Base-by-base conservation (phyloP, 2,888 invertebrate genomes). In the Pollenia labialis region DNA sequence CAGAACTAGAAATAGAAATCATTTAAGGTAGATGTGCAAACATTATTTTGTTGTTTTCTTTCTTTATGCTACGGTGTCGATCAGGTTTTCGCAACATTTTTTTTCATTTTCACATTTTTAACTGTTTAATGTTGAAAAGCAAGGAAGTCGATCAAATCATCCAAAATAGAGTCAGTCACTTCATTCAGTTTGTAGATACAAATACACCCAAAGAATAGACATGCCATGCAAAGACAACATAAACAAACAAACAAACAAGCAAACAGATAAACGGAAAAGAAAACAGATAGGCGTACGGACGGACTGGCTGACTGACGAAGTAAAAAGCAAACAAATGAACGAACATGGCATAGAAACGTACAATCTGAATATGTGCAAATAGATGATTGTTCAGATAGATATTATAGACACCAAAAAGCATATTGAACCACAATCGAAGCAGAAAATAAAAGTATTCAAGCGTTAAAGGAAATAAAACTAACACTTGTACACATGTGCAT, bases 341-440 rank as follows among this genome's bases (percentile, higher is more conserved):
- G 60, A 68, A 42, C 12, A 11, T 48, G 14, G 14, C 40, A 71
- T 40, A 62, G 23, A 3, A 69, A 23, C 52, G 6, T 54, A 52
- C 40, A 14, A 46, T 71, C 18, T 54, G 11, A 42, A 32, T 32
- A 32, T 32, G 10, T 11, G 14, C 32, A 44, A 32, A 40, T 40
- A 58, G 1, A 18, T 58, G 60, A 64, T 32, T 58, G 42, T 62
- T 12, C 52, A 50, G 58, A 32, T 69, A 64, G 23, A 50, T 71
- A 64, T 50, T 44, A 72, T 64, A 76, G 71, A 76, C 81, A 81
- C 75, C 75, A 58, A 71, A 76, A 66, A 85, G 71, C 76, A 81
- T 81, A 77, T 81, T 76, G 76, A 85, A 58, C 77, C 76, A 77
- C 81, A 85, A 81, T 81, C 76, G 85, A 77, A 85, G 85, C 72